A percentile compares a stretch with the other conserved stretches of the same genome.
phyloP scores from a whole-genome alignment of 92 coral and sea anemone genomes.

The Palythoa grandiflora region DNA sequence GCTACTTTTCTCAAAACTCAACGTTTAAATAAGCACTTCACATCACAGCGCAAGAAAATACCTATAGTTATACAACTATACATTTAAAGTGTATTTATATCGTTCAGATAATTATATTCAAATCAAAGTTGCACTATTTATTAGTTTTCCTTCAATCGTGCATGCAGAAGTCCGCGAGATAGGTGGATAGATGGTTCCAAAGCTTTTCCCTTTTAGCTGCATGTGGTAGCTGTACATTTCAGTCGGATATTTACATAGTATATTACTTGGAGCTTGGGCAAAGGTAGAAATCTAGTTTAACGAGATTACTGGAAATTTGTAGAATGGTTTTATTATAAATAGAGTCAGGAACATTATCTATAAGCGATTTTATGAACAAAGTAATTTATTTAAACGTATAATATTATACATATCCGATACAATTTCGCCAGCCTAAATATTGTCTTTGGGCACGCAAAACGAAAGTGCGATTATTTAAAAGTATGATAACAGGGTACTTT shows the following conservation, averaged over 20 bases:
- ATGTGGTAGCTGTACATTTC: neutral
- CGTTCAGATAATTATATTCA: neutral
- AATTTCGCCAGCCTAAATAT: neutral
- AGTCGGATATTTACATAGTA: neutral
- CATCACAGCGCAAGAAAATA: conserved; percentile 3
- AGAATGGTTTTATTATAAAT: neutral
- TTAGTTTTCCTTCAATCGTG: neutral
- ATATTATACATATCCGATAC: neutral
- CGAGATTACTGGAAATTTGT: neutral
- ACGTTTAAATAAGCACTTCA: neutral
- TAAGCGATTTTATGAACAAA: neutral
- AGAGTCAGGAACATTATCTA: neutral
- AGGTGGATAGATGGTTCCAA: too few species aligned
- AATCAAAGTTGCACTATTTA: conserved; percentile 19
- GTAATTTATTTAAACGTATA: conserved; percentile 10
- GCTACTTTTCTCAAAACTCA: neutral
- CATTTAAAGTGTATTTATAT: conserved; percentile 37
- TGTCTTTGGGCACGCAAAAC: neutral
- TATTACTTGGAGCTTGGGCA: neutral
- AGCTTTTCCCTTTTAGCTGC: neutral
- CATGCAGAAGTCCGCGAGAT: neutral
- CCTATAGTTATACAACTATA: neutral
- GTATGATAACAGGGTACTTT: neutral
- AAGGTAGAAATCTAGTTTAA: neutral
- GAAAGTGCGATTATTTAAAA: neutral